Conservation (phyloP, 2,888 invertebrate genomes). For the Hirtodrosophila confusa region DNA sequence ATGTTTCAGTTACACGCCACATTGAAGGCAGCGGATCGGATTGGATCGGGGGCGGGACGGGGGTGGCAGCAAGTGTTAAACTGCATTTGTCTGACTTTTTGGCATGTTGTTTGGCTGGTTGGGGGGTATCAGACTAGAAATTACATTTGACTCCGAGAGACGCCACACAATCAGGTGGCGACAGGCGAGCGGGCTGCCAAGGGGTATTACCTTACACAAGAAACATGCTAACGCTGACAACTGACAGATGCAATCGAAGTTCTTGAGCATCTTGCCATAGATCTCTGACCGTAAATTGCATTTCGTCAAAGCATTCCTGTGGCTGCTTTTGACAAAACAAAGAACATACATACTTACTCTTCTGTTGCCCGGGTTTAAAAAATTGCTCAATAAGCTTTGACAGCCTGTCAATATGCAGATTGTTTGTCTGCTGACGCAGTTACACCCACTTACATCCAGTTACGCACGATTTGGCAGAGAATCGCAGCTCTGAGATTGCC, state of each 20-base stretch:
- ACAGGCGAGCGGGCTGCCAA: constrained; percentile 46
- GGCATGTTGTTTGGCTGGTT: constrained; percentile 31
- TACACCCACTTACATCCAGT: constrained; percentile 51
- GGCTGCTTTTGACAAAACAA: constrained; percentile 71
- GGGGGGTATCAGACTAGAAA: constrained; percentile 46
- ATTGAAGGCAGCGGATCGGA: constrained; percentile 28
- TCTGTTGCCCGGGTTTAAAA: constrained; percentile 26
- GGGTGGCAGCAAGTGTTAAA: constrained; percentile 68
- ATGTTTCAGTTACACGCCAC: constrained; percentile 75
- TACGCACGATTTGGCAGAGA: constrained; percentile 68
- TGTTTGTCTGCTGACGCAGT: constrained; percentile 61
- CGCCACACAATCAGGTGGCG: constrained; percentile 73
- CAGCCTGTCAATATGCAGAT: constrained; percentile 79
- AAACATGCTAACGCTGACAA: constrained; percentile 71
- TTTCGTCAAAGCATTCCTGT: constrained; percentile 75
- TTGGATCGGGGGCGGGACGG: constrained; percentile 10
- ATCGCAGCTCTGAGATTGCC: constrained; percentile 28
- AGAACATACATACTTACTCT: constrained; percentile 29
- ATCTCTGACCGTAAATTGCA: constrained; percentile 66
- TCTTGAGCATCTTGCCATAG: constrained; percentile 23
- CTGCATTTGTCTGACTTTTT: constrained; percentile 71
- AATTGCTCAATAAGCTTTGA: constrained; percentile 68
- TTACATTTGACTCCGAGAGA: constrained; percentile 63
- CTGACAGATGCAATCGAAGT: constrained; percentile 78
- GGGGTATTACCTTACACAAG: constrained; percentile 56